These are phyloP conservation scores for Zaprionus davidi DNA, from an alignment of 1,140 invertebrate species.

Conservation along the genomic window DNA sequence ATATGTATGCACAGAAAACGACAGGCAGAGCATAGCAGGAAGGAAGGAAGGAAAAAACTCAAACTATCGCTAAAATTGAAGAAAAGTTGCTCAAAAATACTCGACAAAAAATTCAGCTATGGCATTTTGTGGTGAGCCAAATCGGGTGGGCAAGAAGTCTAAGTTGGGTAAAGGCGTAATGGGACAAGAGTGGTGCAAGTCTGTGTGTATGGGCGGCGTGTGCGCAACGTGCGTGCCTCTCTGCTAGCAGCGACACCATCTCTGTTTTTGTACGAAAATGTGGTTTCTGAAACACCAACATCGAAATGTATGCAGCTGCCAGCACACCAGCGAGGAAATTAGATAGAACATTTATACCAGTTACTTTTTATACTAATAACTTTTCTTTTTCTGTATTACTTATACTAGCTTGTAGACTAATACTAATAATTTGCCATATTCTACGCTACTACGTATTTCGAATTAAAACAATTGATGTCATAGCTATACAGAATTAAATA, in stretches of 20 bases:
- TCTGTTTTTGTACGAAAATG: constrained; percentile 64
- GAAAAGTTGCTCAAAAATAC: constrained; percentile 73
- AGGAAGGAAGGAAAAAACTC: constrained; percentile 50
- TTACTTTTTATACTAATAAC: no score
- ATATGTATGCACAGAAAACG: neutral
- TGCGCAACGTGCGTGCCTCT: constrained; percentile 45
- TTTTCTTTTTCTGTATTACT: no score
- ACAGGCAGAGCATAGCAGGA: constrained; percentile 6
- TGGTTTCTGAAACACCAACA: constrained; percentile 50
- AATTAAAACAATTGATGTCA: no score
- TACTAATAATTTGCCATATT: no score
- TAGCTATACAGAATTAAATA: no score
- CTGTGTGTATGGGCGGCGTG: constrained; percentile 31
- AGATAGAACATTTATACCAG: neutral
- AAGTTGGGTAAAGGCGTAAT: neutral
- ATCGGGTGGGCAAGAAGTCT: neutral
- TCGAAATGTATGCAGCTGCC: neutral
- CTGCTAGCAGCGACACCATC: constrained; percentile 48
- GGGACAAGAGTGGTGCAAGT: neutral
- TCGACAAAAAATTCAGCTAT: constrained; percentile 63
- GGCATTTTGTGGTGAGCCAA: constrained; percentile 49
- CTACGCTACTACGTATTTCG: no score
- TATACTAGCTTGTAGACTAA: no score
- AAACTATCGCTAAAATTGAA: constrained; percentile 57
- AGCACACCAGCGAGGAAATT: neutral